Percentiles rank a stretch among this genome's conserved stretches.
Conservation (phyloP, 2,113 vertebrate genomes). For the Sorex araneus region DNA sequence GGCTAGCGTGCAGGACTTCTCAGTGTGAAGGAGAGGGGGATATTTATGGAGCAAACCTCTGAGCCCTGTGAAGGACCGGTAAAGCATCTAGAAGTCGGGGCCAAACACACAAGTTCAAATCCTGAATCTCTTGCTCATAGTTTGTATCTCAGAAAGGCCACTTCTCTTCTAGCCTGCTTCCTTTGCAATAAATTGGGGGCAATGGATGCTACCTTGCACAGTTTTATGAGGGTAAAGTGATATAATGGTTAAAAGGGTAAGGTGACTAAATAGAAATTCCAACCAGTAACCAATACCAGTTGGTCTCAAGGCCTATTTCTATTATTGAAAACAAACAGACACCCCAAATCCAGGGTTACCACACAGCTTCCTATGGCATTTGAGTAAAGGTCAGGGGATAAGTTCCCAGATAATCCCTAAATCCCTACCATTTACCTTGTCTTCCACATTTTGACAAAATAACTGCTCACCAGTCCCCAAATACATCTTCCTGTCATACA, state of each 20-base stretch:
- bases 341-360: background rate
- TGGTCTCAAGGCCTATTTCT: constrained; percentile 53
- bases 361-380: background rate
- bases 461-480: background rate
- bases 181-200: constrained; percentile 12
- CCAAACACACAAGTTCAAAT: constrained; percentile 58
- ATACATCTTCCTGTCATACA: background rate
- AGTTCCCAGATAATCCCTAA: background rate
- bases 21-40: background rate
- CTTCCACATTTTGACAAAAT: background rate
- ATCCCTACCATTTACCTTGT: constrained; percentile 28
- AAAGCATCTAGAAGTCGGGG: constrained; percentile 24
- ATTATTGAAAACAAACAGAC: background rate
- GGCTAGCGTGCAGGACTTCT: background rate
- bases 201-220: constrained; percentile 36
- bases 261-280: constrained; percentile 39
- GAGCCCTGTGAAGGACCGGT: constrained; percentile 20
- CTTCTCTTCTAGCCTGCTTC: background rate
- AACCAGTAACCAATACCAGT: constrained; percentile 42
- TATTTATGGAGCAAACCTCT: background rate
- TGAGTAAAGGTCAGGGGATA: constrained; percentile 16
- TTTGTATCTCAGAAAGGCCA: constrained; percentile 43
- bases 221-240: constrained; percentile 53
- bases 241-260: background rate
- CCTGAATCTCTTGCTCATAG: constrained; percentile 48